Evolutionary conservation across 2,797 vertebrate genomes (phyloP).

Genomic region (Pterois miles): DNA sequence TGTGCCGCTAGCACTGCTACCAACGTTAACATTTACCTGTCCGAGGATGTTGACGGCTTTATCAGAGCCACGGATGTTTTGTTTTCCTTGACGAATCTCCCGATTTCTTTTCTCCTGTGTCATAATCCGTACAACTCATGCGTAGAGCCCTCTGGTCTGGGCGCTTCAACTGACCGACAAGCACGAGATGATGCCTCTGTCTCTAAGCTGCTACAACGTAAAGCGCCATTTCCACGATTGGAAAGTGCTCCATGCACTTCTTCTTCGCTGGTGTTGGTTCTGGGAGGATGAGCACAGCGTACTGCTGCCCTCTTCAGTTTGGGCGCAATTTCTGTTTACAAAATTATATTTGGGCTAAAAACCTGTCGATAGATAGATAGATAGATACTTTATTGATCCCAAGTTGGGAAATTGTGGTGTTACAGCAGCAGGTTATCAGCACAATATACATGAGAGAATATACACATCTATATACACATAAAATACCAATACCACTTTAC

Average conservation of each 20-base stretch:
- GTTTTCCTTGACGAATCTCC: slow-evolving; percentile 37
- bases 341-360: not conserved
- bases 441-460: too few relatives aligned
- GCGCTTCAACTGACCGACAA: not conserved
- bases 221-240: slow-evolving; percentile 71
- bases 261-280: slow-evolving; percentile 23
- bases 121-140: slow-evolving; percentile 62
- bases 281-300: not conserved
- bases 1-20: slow-evolving; percentile 52
- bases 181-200: slow-evolving; percentile 5
- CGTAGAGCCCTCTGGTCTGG: not conserved
- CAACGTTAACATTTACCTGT: slow-evolving; percentile 59
- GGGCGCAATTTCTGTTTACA: not conserved
- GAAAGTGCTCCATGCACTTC: slow-evolving; percentile 28
- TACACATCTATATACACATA: too few relatives aligned
- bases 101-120: slow-evolving; percentile 37
- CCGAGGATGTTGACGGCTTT: slow-evolving; percentile 47
- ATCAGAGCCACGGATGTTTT: slow-evolving; percentile 44
- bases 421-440: too few relatives aligned
- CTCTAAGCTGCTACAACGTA: slow-evolving; percentile 36
- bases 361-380: too few relatives aligned
- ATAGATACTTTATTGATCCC: too few relatives aligned
- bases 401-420: too few relatives aligned
- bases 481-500: too few relatives aligned
- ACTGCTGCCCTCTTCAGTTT: slow-evolving; percentile 34